Evolutionary conservation across 2,797 vertebrate genomes (phyloP).

Genomic region (Odontamblyopus rebecca): DNA sequence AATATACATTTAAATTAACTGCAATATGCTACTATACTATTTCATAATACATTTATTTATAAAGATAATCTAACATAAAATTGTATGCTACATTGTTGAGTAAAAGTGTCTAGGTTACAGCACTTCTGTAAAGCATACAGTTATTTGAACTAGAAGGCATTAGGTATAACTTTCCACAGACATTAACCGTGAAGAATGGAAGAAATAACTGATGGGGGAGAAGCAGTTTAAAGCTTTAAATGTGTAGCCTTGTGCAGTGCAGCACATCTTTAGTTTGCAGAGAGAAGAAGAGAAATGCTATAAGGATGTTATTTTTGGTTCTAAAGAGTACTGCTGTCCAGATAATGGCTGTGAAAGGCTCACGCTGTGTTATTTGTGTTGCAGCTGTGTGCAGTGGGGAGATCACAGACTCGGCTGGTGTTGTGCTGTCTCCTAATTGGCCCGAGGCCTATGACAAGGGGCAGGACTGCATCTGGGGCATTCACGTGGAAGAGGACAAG

Average conservation of each 20-base stretch:
- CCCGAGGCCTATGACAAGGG: slow-evolving; percentile 95
- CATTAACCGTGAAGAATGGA: not conserved
- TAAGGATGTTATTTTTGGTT: slow-evolving; percentile 15
- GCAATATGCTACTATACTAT: not conserved
- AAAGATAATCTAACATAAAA: not conserved
- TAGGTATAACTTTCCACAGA: not conserved
- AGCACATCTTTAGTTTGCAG: not conserved
- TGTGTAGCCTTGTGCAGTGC: not conserved
- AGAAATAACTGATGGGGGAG: not conserved
- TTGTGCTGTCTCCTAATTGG: slow-evolving; percentile 98
- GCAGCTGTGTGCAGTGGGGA: slow-evolving; percentile 95
- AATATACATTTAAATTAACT: not conserved
- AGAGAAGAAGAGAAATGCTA: not conserved
- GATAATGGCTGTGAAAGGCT: slow-evolving; percentile 15
- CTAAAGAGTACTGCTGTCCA: slow-evolving; percentile 9
- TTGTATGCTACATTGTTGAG: not conserved
- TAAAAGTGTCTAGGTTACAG: not conserved
- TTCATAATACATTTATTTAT: not conserved
- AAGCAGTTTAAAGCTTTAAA: not conserved
- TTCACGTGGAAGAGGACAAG: slow-evolving; percentile 97
- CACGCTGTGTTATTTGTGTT: slow-evolving; percentile 49
- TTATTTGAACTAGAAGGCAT: not conserved
- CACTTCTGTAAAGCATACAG: not conserved
- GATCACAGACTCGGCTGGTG: slow-evolving; percentile 90
- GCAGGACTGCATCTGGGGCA: slow-evolving; percentile 98